These are phyloP conservation scores for Nestor notabilis DNA, from an alignment of 2,113 vertebrate species.

Conservation along the genomic window DNA sequence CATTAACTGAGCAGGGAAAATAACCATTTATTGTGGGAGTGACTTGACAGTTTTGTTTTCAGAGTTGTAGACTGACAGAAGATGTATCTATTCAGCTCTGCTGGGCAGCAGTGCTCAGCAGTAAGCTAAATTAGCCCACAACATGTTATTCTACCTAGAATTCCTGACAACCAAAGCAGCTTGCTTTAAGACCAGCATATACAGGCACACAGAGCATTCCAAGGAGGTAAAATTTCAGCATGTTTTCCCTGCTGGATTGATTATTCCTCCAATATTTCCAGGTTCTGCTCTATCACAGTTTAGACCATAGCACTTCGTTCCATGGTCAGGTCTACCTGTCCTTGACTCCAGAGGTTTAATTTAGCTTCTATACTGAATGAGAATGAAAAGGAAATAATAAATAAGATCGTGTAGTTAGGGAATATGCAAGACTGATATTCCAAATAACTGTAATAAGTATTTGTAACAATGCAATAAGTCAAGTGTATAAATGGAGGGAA, in stretches of 20 bases:
- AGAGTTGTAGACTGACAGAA: conserved; percentile 10
- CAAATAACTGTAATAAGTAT: conserved; percentile 14
- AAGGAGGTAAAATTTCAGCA: not conserved
- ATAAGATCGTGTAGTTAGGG: not conserved
- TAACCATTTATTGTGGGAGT: not conserved
- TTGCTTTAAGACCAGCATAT: not conserved
- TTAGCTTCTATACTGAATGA: not conserved
- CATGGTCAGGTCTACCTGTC: not conserved
- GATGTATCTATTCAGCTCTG: conserved; percentile 23
- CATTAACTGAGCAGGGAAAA: not conserved
- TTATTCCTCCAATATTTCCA: not conserved
- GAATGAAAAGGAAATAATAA: not conserved
- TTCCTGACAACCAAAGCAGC: not conserved
- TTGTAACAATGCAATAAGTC: conserved; percentile 14
- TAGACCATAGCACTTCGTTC: not conserved
- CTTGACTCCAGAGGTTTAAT: not conserved
- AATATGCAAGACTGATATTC: not conserved
- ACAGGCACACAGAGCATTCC: rapidly evolving
- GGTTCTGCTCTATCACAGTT: not conserved
- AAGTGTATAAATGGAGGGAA: conserved; percentile 40
- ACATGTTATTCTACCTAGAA: not conserved
- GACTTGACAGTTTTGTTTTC: not conserved
- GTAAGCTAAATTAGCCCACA: conserved; percentile 16
- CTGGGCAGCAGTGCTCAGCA: conserved; percentile 18
- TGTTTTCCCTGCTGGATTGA: not conserved